phyloP scores from a whole-genome alignment of 2,888 invertebrate genomes.

The Melieria picta region DNA sequence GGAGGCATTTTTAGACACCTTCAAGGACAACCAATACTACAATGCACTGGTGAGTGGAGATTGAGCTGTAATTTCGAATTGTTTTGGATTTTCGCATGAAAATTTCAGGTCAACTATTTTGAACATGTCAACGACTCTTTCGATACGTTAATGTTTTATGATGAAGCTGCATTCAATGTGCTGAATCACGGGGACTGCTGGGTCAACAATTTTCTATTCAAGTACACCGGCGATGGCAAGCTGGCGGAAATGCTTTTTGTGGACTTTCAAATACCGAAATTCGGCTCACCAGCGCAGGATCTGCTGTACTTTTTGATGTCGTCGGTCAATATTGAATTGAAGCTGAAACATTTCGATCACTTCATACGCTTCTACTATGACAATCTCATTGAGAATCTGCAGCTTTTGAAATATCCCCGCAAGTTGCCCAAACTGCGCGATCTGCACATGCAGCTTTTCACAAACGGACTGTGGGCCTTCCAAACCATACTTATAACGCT shows the following conservation, averaged over 20 bases:
- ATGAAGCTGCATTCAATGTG: conserved; percentile 52
- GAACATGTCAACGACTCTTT: conserved; percentile 38
- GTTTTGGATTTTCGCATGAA: neutral
- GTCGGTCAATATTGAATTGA: conserved; percentile 55
- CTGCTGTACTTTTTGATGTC: conserved; percentile 57
- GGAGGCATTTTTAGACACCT: conserved; percentile 37
- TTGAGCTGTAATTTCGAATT: neutral
- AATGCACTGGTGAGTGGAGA: conserved; percentile 45
- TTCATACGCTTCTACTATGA: conserved; percentile 59
- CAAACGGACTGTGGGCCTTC: conserved; percentile 50
- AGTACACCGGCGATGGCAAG: conserved; percentile 47
- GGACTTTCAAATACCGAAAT: conserved; percentile 58
- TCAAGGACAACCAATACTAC: conserved; percentile 47
- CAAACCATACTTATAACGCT: conserved; percentile 37
- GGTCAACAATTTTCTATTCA: conserved; percentile 55
- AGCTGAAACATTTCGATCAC: conserved; percentile 56
- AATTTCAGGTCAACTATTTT: conserved; percentile 43
- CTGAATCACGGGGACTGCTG: conserved; percentile 51
- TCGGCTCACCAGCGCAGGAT: conserved; percentile 53
- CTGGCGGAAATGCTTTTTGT: conserved; percentile 54
- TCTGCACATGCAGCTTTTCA: conserved; percentile 50
- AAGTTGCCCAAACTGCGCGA: conserved; percentile 51
- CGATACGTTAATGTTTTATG: neutral
- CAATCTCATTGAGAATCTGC: conserved; percentile 51
- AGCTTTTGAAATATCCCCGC: conserved; percentile 52